A percentile compares a stretch with the other conserved stretches of the same genome.
Evolutionary conservation across 1,140 invertebrate species (phyloP).

Genomic region (Ostrea edulis): DNA sequence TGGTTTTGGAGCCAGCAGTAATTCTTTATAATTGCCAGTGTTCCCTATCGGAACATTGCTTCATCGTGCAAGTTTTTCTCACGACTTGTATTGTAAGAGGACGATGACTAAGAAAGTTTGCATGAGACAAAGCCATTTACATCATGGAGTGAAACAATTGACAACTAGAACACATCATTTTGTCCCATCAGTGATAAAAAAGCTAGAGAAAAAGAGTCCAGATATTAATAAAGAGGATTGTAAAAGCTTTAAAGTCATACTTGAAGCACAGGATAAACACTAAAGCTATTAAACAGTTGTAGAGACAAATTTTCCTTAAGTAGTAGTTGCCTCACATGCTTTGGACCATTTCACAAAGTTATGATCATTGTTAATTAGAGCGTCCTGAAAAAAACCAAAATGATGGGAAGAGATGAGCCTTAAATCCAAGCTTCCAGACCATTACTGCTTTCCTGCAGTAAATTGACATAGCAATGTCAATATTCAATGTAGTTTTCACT

Average conservation of each 20-base stretch:
- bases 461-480: neutral
- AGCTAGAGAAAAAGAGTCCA: slow-evolving; percentile 29
- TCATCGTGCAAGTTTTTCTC: slow-evolving; percentile 36
- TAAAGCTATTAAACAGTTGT: slow-evolving; percentile 23
- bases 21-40: slow-evolving; percentile 29
- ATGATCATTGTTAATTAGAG: neutral
- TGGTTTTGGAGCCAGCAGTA: slow-evolving; percentile 21
- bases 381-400: neutral
- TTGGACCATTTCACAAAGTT: neutral
- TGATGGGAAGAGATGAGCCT: neutral
- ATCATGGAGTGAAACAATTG: slow-evolving; percentile 32
- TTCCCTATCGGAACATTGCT: slow-evolving; percentile 21
- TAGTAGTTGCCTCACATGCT: neutral
- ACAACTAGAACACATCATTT: slow-evolving; percentile 33
- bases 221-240: slow-evolving; percentile 26
- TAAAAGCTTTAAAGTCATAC: slow-evolving; percentile 26
- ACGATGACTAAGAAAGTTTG: slow-evolving; percentile 34
- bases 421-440: neutral
- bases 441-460: neutral
- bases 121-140: slow-evolving; percentile 23
- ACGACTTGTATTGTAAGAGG: neutral
- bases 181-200: slow-evolving; percentile 37
- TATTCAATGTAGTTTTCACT: neutral
- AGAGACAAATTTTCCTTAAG: neutral
- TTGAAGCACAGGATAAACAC: neutral